phyloP scores from a whole-genome alignment of 2,113 vertebrate genomes.

The Syngnathus typhle region DNA sequence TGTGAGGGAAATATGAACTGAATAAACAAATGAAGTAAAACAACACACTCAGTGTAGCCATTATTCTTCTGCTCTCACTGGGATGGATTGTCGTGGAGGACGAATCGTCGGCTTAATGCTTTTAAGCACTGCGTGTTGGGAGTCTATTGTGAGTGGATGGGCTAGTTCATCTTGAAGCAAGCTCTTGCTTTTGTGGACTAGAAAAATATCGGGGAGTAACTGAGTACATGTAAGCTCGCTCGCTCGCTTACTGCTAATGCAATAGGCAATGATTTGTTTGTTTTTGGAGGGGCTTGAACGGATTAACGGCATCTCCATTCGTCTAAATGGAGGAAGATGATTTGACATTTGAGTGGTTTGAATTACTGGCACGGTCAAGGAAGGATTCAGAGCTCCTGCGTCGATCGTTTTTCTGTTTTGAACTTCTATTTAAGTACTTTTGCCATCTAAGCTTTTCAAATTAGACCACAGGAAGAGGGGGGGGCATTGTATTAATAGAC shows the following conservation, averaged over 20 bases:
- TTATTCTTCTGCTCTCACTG: background rate
- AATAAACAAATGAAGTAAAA: background rate
- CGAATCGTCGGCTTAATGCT: background rate
- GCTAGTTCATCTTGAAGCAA: background rate
- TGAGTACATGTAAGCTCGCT: no score
- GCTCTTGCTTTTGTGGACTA: background rate
- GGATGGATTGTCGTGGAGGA: background rate
- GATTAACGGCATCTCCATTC: no score
- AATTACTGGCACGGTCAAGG: no score
- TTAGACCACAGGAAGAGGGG: conserved; percentile 32
- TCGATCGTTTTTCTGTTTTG: background rate
- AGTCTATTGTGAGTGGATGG: background rate
- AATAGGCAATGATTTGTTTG: no score
- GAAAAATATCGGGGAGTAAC: no score
- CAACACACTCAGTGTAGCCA: no score
- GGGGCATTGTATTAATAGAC: conserved; percentile 46
- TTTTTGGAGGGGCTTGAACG: no score
- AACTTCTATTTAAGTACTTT: background rate
- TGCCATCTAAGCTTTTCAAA: conserved; percentile 36
- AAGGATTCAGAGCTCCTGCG: background rate
- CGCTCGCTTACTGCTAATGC: no score
- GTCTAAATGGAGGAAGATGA: no score
- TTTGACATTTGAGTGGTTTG: no score
- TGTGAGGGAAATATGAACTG: background rate
- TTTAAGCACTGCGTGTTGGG: background rate